Base-by-base conservation (phyloP, 2,113 vertebrate genomes). In the Megalops atlanticus region DNA sequence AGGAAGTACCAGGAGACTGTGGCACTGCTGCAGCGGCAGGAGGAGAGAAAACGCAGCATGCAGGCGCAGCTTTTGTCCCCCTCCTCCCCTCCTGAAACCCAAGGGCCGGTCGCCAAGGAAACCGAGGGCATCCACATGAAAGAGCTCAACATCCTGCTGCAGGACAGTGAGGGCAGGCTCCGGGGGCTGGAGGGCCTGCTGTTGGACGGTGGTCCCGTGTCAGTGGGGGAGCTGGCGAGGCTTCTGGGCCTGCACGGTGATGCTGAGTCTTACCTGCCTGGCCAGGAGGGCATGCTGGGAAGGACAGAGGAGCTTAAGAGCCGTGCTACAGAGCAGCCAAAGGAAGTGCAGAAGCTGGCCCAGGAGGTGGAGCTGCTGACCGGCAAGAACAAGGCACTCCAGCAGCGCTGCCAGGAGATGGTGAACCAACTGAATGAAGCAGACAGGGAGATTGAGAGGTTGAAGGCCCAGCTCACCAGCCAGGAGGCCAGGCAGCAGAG, bases 351-450 rank as follows among this genome's bases (percentile, higher is more conserved):
- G 79, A 84, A 52, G 43, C 87, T 92, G 0, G 86, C 86, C 69
- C 78, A 75, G 27, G 86, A 92, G 80, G 80, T 90, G 68, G 86
- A 87, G 64, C 79, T 87, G 39, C 89, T 92, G 58, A 82, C 80
- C 6, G 54, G 68, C 69, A 89, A 91, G 87, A 91, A 92, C 7
- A 70, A 89, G 54, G 88, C 88, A 4, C 88, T 93, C 36, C 80
- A 91, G 80, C 92, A 89, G 69, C 89, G 80, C 40, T 92, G 89
- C 87, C 92, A 93, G 81, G 92, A 93, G 86, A 91, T 93, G 87
- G 74, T 93, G 0, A 91, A 93, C 89, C 91, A 93, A 49, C 86
- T 93, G 84, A 92, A 88, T 0, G 92, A 93, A 87, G 92, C 92
- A 0, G 91, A 93, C 87, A 72, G 88, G 0, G 91, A 93, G 87